Evolutionary conservation across 1,140 invertebrate genomes (phyloP).

Genomic region (Pachypsylla venusta): DNA sequence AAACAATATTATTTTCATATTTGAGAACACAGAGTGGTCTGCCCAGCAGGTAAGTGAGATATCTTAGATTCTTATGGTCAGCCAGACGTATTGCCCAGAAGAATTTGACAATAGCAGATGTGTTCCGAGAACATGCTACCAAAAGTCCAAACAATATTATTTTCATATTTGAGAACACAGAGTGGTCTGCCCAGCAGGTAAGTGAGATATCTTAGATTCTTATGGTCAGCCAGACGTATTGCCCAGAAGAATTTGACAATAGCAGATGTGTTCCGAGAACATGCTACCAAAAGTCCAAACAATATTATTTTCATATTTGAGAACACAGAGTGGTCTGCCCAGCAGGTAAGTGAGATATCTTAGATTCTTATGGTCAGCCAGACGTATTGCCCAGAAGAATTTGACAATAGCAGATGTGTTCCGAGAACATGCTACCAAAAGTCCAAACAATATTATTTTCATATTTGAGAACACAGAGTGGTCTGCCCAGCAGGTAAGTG

Average conservation of each 20-base stretch:
- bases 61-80: conserved; percentile 42
- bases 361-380: conserved; percentile 42
- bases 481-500: conserved; percentile 36
- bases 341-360: conserved; percentile 40
- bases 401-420: conserved; percentile 57
- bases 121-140: conserved; percentile 51
- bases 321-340: conserved; percentile 38
- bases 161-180: conserved; percentile 36
- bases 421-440: conserved; percentile 45
- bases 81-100: conserved; percentile 44
- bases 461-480: conserved; percentile 37
- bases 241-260: conserved; percentile 50
- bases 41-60: conserved; percentile 37
- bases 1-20: conserved; percentile 35
- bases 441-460: conserved; percentile 37
- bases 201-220: conserved; percentile 43
- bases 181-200: conserved; percentile 38
- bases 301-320: conserved; percentile 37
- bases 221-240: conserved; percentile 41
- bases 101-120: conserved; percentile 50
- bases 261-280: conserved; percentile 52
- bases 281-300: conserved; percentile 45
- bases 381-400: conserved; percentile 45
- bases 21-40: conserved; percentile 39
- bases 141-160: conserved; percentile 40